Evolutionary conservation across 1,140 invertebrate species (phyloP), one percentile per base, ranked within the genome.

Genomic region (Drosophila serrata): DNA sequence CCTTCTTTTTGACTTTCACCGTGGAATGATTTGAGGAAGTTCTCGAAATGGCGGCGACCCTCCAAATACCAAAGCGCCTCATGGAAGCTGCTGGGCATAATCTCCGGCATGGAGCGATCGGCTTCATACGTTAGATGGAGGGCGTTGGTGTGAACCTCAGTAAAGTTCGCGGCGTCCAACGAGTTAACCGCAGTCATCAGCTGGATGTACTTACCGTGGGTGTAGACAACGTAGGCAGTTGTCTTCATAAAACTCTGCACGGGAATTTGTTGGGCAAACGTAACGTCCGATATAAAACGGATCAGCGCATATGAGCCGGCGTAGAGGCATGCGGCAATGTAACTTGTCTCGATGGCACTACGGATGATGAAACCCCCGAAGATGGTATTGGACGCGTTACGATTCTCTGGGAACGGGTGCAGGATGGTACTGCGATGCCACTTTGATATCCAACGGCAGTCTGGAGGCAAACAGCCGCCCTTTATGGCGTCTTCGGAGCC

Each of bases 301-400:
- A 95, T 80, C 33, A 91, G 88, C 0, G 95, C 95, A 4, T 94
- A 90, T 13, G 93, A 92, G 69, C 94, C 94, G 33, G 94, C 95
- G 86, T 91, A 94, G 87, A 90, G 81, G 79, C 94, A 94, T 13
- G 94, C 95, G 73, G 95, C 94, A 7, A 95, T 93, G 93, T 94
- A 96, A 15, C 95, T 96, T 11, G 97, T 90, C 93, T 97, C 97
- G 53, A 95, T 93, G 12, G 96, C 96, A 63, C 95, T 94, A 46
- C 96, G 93, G 95, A 97, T 97, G 19, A 97, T 93, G 93, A 95
- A 97, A 4, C 97, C 97, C 65, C 96, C 97, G 93, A 97, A 97
- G 17, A 97, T 95, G 85, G 96, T 97, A 84, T 96, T 96, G 73
- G 96, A 95, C 15, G 96, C 92, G 93, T 97, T 97, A 57, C 96